phyloP scores from a whole-genome alignment of 1,140 invertebrate genomes.

The Amyelois transitella region DNA sequence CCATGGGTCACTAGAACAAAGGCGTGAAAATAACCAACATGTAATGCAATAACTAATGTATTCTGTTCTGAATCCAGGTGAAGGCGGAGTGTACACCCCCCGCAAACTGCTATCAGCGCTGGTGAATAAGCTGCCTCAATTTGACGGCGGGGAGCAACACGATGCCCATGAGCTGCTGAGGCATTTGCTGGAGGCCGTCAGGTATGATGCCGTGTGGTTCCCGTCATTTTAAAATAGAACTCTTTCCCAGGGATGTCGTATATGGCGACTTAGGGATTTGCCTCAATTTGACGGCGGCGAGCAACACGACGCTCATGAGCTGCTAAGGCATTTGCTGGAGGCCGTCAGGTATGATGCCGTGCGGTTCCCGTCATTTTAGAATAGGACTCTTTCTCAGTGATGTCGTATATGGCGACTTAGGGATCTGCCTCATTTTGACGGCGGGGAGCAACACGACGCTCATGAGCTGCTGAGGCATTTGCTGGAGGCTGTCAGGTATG shows the following conservation, averaged over 20 bases:
- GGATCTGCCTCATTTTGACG: constrained; percentile 90
- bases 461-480: constrained; percentile 95
- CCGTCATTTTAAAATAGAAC: no score
- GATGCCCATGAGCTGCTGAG: constrained; percentile 96
- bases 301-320: constrained; percentile 97
- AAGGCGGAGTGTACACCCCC: constrained; percentile 81
- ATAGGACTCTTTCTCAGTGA: no score
- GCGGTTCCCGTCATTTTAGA: no score
- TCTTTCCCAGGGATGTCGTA: no score
- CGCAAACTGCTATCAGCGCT: constrained; percentile 83
- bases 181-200: constrained; percentile 90
- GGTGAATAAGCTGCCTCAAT: constrained; percentile 86
- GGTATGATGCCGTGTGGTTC: constrained; percentile 58
- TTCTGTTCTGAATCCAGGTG: constrained; percentile 42
- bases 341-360: constrained; percentile 77
- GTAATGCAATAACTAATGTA: not conserved
- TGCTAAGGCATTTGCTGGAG: constrained; percentile 92
- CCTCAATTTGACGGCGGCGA: constrained; percentile 93
- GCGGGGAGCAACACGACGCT: constrained; percentile 97
- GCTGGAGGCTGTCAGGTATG: constrained; percentile 85
- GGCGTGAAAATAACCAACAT: not conserved
- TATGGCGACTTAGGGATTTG: no score
- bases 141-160: constrained; percentile 95
- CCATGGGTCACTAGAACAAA: no score
- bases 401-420: no score